Conservation (phyloP, 2,797 vertebrate genomes). For the Centroberyx gerrardi region DNA sequence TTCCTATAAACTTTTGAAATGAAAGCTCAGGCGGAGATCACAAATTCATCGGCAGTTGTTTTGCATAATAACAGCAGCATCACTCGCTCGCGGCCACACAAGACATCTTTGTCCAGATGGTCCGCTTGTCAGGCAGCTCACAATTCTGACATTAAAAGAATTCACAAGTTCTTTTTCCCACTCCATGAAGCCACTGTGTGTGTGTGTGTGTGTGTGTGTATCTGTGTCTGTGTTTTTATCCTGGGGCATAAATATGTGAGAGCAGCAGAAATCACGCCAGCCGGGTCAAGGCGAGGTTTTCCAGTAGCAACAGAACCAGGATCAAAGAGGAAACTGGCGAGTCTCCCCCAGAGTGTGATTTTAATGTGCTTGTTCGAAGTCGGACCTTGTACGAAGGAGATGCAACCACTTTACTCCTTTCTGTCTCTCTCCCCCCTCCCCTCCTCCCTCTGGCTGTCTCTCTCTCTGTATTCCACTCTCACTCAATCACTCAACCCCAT, state of each 20-base stretch:
- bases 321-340: constrained; percentile 54
- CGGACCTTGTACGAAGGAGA: constrained; percentile 22
- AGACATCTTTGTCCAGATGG: constrained; percentile 3
- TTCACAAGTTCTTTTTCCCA: neutral
- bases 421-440: neutral
- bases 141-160: neutral
- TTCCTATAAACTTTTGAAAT: neutral
- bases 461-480: constrained; percentile 6
- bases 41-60: neutral
- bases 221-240: constrained; percentile 4
- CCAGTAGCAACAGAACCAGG: constrained; percentile 38
- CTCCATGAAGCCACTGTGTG: neutral
- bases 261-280: constrained; percentile 12
- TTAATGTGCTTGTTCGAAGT: constrained; percentile 25
- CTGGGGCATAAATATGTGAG: constrained; percentile 34
- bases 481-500: neutral
- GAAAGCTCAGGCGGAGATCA: neutral
- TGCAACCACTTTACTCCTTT: constrained; percentile 21
- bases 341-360: constrained; percentile 38
- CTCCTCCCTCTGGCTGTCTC: constrained; percentile 6
- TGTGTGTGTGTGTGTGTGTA: constrained; percentile 3
- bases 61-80: neutral
- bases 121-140: neutral
- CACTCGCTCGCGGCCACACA: neutral
- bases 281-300: constrained; percentile 44